These are phyloP conservation scores for Ceyx margarethae DNA, from an alignment of 2,113 vertebrate species.

Conservation along the genomic window DNA sequence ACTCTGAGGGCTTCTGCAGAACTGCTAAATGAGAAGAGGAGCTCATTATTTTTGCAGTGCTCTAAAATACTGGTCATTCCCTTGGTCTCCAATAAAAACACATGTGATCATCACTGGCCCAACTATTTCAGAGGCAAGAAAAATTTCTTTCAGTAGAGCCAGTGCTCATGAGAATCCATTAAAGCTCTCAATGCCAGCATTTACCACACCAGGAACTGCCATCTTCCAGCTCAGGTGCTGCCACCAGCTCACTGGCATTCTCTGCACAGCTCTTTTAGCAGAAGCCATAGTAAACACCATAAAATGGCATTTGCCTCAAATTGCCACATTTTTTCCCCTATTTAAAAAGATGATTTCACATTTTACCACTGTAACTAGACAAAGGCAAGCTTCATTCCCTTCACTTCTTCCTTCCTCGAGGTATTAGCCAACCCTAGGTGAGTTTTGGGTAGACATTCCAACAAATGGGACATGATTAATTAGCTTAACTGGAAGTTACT, in stretches of 20 bases:
- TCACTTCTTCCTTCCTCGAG: not conserved
- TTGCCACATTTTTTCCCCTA: not conserved
- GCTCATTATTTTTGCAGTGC: not conserved
- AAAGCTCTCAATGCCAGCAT: not conserved
- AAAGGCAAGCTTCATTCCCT: not conserved
- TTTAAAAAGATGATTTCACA: not conserved
- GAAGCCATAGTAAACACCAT: not conserved
- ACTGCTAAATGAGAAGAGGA: not conserved
- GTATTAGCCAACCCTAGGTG: not conserved
- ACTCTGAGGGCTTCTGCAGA: not conserved
- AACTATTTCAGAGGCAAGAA: not conserved
- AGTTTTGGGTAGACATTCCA: not conserved
- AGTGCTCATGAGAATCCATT: not conserved
- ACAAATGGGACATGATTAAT: not conserved
- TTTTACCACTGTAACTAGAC: not conserved
- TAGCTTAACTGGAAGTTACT: not conserved
- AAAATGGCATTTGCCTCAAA: not conserved
- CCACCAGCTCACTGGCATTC: not conserved
- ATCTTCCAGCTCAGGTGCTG: not conserved
- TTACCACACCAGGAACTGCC: not conserved
- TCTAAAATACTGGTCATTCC: not conserved
- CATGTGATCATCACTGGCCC: not conserved
- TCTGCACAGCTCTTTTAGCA: not conserved
- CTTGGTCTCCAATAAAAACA: not conserved
- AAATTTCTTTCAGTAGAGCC: not conserved